Evolutionary conservation across 2,113 vertebrate genomes (phyloP).

Genomic region (Saccopteryx bilineata): DNA sequence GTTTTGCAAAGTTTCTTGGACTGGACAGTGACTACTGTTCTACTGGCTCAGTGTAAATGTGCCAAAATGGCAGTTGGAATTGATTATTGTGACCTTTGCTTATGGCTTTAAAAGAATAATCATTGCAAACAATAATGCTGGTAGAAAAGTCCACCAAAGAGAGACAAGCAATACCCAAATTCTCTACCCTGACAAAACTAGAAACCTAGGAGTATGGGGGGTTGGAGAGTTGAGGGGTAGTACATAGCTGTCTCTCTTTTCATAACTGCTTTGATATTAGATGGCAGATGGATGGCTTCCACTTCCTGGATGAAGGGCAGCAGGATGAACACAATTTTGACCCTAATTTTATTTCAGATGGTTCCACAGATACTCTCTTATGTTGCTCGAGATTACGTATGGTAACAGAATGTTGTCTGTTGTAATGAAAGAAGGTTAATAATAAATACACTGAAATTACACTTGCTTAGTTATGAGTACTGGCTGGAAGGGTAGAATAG

Average conservation of each 20-base stretch:
- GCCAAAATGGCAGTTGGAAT: neutral
- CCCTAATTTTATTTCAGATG: neutral
- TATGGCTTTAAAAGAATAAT: neutral
- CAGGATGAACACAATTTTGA: neutral
- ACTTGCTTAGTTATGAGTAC: neutral
- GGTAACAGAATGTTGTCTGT: neutral
- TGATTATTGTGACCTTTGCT: neutral
- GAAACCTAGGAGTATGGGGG: neutral
- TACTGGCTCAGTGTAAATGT: neutral
- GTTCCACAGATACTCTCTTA: neutral
- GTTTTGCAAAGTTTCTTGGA: neutral
- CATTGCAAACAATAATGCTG: neutral
- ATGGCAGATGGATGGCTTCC: neutral
- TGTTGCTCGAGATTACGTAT: neutral
- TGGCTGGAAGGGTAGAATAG: neutral
- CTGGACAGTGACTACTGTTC: neutral
- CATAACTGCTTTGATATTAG: neutral
- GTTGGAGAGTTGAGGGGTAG: neutral
- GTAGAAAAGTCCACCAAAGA: neutral
- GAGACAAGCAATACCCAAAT: neutral
- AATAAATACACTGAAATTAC: neutral
- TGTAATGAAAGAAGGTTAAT: neutral
- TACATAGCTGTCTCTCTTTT: neutral
- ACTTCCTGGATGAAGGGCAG: neutral
- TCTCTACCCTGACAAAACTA: neutral